Conservation (phyloP, 2,113 vertebrate species). For the zebrafish (Danio rerio) region GRCz12tu NC_133184.1:2174001-2174500, state of each 20-base stretch:
- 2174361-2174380: slow-evolving; percentile 45
- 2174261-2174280: slow-evolving; percentile 74
- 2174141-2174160: slow-evolving; percentile 80
- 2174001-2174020: slow-evolving; percentile 68
- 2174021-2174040: slow-evolving; percentile 77
- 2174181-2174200: slow-evolving; percentile 82
- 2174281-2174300: slow-evolving; percentile 69
- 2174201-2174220: slow-evolving; percentile 82
- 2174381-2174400: background rate
- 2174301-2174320: slow-evolving; percentile 65
- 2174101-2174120: slow-evolving; percentile 68
- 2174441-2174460: too few relatives aligned
- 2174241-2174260: slow-evolving; percentile 65
- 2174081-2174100: slow-evolving; percentile 72
- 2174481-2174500: too few relatives aligned
- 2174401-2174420: too few relatives aligned
- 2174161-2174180: slow-evolving; percentile 79
- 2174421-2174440: too few relatives aligned
- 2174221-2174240: slow-evolving; percentile 71
- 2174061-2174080: slow-evolving; percentile 77
- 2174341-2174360: slow-evolving; percentile 74
- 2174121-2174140: slow-evolving; percentile 74
- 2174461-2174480: too few relatives aligned
- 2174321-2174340: slow-evolving; percentile 67
- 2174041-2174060: slow-evolving; percentile 81